Conservation (phyloP, 2,113 vertebrate genomes). For the Aphelocoma coerulescens region DNA sequence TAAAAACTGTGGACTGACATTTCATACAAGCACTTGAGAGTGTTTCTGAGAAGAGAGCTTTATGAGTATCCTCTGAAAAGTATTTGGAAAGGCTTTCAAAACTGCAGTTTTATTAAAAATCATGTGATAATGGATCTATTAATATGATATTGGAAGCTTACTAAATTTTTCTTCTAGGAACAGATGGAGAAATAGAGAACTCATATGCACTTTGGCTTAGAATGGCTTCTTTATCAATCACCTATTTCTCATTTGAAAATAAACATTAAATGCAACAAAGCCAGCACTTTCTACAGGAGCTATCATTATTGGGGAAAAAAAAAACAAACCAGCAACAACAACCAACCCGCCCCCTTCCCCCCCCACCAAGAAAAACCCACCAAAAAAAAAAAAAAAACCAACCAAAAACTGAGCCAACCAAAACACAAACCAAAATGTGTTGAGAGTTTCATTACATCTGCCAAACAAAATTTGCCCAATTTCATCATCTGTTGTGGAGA, state of each 20-base stretch:
- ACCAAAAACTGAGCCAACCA: not conserved
- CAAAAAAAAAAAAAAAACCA: not conserved
- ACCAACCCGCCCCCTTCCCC: no score
- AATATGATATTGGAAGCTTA: not conserved
- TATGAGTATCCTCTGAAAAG: not conserved
- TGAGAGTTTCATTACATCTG: not conserved
- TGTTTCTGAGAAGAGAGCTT: not conserved
- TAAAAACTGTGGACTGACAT: not conserved
- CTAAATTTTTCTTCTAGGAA: not conserved
- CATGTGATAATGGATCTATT: not conserved
- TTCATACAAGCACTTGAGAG: not conserved
- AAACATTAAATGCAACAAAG: not conserved
- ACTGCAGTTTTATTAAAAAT: not conserved
- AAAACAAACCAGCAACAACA: not conserved
- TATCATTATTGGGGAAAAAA: not conserved
- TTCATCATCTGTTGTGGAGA: not conserved
- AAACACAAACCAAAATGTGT: not conserved
- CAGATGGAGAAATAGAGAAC: not conserved
- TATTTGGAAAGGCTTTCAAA: not conserved
- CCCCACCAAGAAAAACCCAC: fast-evolving
- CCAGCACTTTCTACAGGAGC: not conserved
- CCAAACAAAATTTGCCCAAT: not conserved
- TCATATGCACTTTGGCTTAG: not conserved
- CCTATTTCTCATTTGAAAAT: not conserved
- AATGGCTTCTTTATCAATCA: not conserved